Percentiles rank a stretch among this genome's conserved stretches.
phyloP scores from a whole-genome alignment of 1,140 invertebrate genomes.

The Drosophila bocqueti region DNA sequence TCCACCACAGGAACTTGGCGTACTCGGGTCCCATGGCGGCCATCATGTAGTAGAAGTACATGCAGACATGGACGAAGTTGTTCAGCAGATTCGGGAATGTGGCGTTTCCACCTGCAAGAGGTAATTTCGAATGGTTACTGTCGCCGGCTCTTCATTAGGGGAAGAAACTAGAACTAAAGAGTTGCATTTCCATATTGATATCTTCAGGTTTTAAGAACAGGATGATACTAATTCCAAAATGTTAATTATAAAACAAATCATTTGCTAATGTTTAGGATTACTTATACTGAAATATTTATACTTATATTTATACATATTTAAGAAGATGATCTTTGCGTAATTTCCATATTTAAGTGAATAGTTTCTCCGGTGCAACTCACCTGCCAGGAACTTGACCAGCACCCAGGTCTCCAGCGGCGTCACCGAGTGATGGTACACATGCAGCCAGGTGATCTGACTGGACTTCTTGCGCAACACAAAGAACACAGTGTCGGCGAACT shows the following conservation, averaged over 20 bases:
- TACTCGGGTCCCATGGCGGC: slow-evolving; percentile 95
- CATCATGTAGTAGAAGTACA: slow-evolving; percentile 97
- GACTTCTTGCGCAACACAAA: slow-evolving; percentile 97
- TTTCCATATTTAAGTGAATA: not conserved
- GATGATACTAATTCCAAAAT: not conserved
- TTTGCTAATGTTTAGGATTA: not conserved
- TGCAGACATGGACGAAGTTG: slow-evolving; percentile 97
- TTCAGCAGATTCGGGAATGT: slow-evolving; percentile 97
- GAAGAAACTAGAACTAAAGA: not conserved
- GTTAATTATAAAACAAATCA: not conserved
- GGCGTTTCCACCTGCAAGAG: slow-evolving; percentile 91
- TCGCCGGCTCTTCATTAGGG: not conserved
- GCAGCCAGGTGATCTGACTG: slow-evolving; percentile 95
- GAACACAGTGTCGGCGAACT: slow-evolving; percentile 98
- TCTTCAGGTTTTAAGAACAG: not conserved
- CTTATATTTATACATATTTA: not conserved
- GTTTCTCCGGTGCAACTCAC: slow-evolving; percentile 85
- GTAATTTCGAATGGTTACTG: not conserved
- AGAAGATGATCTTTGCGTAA: not conserved
- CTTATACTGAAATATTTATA: not conserved
- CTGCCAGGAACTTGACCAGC: slow-evolving; percentile 96
- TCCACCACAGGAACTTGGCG: slow-evolving; percentile 98
- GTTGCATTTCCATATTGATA: not conserved
- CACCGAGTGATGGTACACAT: slow-evolving; percentile 97
- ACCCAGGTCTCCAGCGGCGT: slow-evolving; percentile 98